phyloP scores from a whole-genome alignment of 2,888 invertebrate genomes.

The Oxytorus armatus region DNA sequence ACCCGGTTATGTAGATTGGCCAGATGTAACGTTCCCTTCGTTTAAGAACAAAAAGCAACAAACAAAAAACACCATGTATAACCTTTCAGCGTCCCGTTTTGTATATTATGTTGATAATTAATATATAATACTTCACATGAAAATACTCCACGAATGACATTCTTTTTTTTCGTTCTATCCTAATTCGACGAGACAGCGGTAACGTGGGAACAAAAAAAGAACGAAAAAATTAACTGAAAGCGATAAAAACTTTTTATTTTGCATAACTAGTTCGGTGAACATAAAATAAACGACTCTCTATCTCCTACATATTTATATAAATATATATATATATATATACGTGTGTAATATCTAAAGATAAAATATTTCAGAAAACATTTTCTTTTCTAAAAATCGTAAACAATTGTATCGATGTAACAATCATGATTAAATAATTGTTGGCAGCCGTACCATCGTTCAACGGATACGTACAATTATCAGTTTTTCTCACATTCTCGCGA shows the following conservation, averaged over 20 bases:
- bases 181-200: neutral
- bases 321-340: constrained; percentile 64
- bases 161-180: constrained; percentile 14
- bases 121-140: constrained; percentile 77
- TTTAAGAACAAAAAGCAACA: constrained; percentile 34
- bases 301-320: constrained; percentile 60
- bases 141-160: constrained; percentile 32
- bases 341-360: constrained; percentile 68
- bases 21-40: constrained; percentile 76
- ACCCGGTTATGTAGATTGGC: constrained; percentile 71
- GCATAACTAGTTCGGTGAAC: constrained; percentile 68
- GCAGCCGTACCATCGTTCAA: too few relatives aligned
- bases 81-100: constrained; percentile 77
- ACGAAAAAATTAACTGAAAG: constrained; percentile 59
- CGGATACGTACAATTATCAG: constrained; percentile 5
- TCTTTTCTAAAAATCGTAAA: constrained; percentile 32
- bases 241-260: constrained; percentile 69
- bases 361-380: constrained; percentile 53
- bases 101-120: constrained; percentile 81
- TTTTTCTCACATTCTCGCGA: constrained; percentile 34
- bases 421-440: constrained; percentile 44
- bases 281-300: constrained; percentile 70
- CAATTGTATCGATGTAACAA: constrained; percentile 14
- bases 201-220: neutral
- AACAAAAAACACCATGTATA: constrained; percentile 56